Conservation (phyloP, 92 coral and sea anemone genomes). For the Virgularia gustaviana region DNA sequence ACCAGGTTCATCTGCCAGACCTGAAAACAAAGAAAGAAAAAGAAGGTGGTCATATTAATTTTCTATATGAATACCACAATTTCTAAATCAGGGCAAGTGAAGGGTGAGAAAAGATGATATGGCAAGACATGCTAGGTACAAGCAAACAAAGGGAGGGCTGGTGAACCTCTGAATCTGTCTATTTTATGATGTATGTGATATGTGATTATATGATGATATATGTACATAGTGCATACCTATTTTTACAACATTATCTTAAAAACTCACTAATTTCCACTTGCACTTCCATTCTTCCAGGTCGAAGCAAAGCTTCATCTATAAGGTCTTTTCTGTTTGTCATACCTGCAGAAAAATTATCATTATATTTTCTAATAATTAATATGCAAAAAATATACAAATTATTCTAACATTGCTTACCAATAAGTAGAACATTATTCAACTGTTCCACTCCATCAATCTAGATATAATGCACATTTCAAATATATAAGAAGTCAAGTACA, state of each 20-base stretch:
- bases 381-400: neutral
- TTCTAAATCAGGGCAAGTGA: no score
- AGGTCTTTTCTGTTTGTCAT: conserved; percentile 97
- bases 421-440: conserved; percentile 86
- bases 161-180: no score
- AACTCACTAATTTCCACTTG: conserved; percentile 94
- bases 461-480: neutral
- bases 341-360: no score
- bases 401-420: conserved; percentile 68
- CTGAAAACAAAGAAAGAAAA: conserved; percentile 33
- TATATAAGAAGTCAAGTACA: neutral
- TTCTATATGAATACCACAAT: no score
- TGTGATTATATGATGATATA: no score
- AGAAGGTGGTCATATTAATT: no score
- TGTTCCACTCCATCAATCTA: conserved; percentile 99
- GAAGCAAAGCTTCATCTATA: conserved; percentile 87
- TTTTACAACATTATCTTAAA: neutral
- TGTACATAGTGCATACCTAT: no score
- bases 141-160: no score
- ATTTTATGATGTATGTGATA: no score
- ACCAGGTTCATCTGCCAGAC: conserved; percentile 89
- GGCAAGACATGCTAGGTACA: no score
- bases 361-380: no score
- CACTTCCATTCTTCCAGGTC: conserved; percentile 98
- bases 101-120: no score